Percentiles rank a stretch among this genome's conserved stretches.
These are phyloP conservation scores for Cotesia typhae DNA, from an alignment of 1,140 invertebrate genomes.

Conservation along the genomic window DNA sequence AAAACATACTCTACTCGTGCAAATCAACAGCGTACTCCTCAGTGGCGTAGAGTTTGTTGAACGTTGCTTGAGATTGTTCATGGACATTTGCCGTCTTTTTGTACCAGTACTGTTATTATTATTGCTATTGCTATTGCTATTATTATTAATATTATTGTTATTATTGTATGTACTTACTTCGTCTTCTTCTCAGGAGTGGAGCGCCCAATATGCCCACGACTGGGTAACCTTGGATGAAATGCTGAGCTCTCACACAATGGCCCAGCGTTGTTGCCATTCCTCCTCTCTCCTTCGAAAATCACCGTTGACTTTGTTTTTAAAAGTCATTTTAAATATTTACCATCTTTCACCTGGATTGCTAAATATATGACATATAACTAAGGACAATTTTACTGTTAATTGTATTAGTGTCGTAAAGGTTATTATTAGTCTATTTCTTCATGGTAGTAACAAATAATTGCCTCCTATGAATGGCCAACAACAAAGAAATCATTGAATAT, in stretches of 20 bases:
- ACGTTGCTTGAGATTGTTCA: too few relatives aligned
- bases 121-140: too few relatives aligned
- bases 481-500: slow-evolving; percentile 7
- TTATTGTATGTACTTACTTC: neutral
- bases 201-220: slow-evolving; percentile 3
- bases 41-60: too few relatives aligned
- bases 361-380: too few relatives aligned
- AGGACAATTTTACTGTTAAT: too few relatives aligned
- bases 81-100: too few relatives aligned
- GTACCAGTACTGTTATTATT: too few relatives aligned
- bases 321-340: neutral
- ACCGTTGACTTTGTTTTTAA: neutral
- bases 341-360: too few relatives aligned
- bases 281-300: neutral
- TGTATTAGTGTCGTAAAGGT: too few relatives aligned
- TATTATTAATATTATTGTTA: too few relatives aligned
- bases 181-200: slow-evolving; percentile 8
- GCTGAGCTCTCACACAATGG: slow-evolving; percentile 16
- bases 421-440: neutral
- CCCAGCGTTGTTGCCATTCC: neutral
- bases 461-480: neutral
- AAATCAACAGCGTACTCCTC: too few relatives aligned
- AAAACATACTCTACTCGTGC: too few relatives aligned
- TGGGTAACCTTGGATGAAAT: slow-evolving; percentile 25
- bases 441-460: neutral